Percentiles rank a stretch among this genome's conserved stretches.
Conservation (phyloP, 2,113 vertebrate species). For the Gymnobelideus leadbeateri region DNA sequence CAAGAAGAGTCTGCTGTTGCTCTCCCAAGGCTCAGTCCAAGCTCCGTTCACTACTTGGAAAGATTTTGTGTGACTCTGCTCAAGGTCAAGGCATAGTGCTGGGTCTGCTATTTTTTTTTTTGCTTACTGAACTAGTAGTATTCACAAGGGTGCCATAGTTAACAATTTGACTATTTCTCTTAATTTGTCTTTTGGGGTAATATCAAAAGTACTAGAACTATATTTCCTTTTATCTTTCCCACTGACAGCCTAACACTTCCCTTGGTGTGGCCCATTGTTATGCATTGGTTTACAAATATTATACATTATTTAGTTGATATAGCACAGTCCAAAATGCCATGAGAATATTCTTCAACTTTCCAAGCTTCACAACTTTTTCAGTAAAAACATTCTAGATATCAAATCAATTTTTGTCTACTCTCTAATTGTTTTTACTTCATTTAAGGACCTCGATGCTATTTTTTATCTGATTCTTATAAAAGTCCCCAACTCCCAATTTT, state of each 20-base stretch:
- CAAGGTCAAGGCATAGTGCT: background rate
- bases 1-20: background rate
- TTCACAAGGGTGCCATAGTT: background rate
- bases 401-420: background rate
- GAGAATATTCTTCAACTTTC: slow-evolving; percentile 20
- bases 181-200: background rate
- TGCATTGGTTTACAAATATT: slow-evolving; percentile 45
- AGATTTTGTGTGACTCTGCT: background rate
- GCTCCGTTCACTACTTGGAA: background rate
- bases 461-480: slow-evolving; percentile 17
- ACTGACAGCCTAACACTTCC: background rate
- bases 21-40: background rate
- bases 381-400: background rate
- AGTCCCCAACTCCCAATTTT: slow-evolving; percentile 5
- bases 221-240: background rate
- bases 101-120: background rate
- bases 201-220: background rate
- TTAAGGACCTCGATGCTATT: background rate
- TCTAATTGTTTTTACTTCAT: background rate
- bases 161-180: slow-evolving; percentile 6
- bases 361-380: background rate
- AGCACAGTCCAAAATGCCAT: slow-evolving; percentile 11
- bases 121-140: background rate
- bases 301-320: slow-evolving; percentile 19
- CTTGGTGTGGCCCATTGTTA: background rate